Base-by-base conservation (phyloP, 2,888 invertebrate species). In the Mamestra brassicae region DNA sequence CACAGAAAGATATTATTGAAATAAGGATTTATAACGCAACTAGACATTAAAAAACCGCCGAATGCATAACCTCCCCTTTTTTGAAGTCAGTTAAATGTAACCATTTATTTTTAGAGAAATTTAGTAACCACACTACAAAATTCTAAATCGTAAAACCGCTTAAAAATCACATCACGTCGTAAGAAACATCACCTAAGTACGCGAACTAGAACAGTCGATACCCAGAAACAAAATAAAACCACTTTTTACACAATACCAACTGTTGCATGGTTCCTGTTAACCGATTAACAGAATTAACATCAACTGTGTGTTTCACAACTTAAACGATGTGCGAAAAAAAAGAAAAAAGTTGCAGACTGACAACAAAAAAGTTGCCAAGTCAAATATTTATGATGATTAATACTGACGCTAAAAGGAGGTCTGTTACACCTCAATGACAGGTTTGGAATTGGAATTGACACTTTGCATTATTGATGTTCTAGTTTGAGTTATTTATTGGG, bases 271-370 rank as follows among this genome's bases (percentile, higher is more conserved):
- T 81, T 87, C 83, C 87, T 83, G 79, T 63, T 26, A 58, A 75
- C 47, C 76, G 76, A 75, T 87, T 82, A 82, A 54, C 62, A 38
- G 62, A 76, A 86, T 81, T 81, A 84, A 74, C 85, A 85, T 84
- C 68, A 74, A 62, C 54, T 26, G 42, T 50, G 61, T 11, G 55
- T 85, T 81, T 54, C 81, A 38, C 42, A 85, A 85, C 15, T 0
- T 70, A 67, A 76, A 67, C 65, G 13, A 1, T 70, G 60, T 55
- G 7, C 55, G 52, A 64, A 81, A 70, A 74, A 78, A 54, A 50
- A 34, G 26, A 63, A 81, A 81, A 74, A 71, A 54, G 52, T 17
- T 52, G 52, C 61, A 63, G 65, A 38, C 52, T 10, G 57, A 58
- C 72, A 42, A 74, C 78, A 73, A 81, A 80, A 83, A 86, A 72